phyloP scores from a whole-genome alignment of 2,113 vertebrate genomes.

The Xiphophorus maculatus region DNA sequence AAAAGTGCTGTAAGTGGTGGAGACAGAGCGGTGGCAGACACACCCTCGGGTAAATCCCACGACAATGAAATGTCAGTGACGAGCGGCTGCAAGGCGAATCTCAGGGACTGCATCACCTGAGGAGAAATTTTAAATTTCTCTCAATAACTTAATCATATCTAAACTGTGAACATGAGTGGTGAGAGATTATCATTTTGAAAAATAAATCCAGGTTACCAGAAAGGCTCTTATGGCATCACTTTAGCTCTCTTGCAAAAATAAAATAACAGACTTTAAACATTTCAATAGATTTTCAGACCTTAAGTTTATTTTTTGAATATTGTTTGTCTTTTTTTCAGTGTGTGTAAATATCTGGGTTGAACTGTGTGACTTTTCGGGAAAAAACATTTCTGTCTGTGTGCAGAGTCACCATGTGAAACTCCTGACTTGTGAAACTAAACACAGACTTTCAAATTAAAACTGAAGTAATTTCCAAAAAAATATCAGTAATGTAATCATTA shows the following conservation, averaged over 20 bases:
- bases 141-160: not conserved
- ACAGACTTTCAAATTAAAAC: not conserved
- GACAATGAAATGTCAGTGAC: slow-evolving; percentile 66
- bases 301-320: too few species aligned
- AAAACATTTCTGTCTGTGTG: not conserved
- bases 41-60: slow-evolving; percentile 68
- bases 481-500: too few species aligned
- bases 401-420: not conserved
- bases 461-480: too few species aligned
- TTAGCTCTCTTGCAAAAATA: not conserved
- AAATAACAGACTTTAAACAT: not conserved
- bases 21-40: slow-evolving; percentile 67
- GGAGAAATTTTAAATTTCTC: not conserved
- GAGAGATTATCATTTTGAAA: not conserved
- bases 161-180: not conserved
- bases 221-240: not conserved
- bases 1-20: slow-evolving; percentile 42
- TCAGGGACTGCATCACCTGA: slow-evolving; percentile 5
- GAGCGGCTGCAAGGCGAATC: slow-evolving; percentile 59
- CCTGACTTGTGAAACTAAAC: not conserved
- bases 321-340: too few species aligned
- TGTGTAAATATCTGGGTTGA: too few species aligned
- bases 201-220: not conserved
- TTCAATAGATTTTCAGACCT: not conserved
- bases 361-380: not conserved